Base-by-base conservation (phyloP, 2,888 invertebrate genomes). In the Adela reaumurella region DNA sequence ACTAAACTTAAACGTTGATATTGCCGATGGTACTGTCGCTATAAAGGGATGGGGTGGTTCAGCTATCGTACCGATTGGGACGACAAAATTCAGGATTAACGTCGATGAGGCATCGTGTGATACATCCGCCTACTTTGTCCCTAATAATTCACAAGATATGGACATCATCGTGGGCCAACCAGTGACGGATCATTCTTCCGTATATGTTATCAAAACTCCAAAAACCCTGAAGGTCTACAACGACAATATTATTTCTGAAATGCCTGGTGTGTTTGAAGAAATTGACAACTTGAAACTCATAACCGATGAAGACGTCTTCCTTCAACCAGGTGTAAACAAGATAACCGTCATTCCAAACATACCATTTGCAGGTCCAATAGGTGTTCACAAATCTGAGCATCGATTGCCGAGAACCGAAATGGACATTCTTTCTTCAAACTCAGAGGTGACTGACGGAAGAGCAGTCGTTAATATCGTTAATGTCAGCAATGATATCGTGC, bases 201-300 rank as follows among this genome's bases (percentile, higher is more conserved):
- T 49, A n/a, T 49, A 49, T 19, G 49, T 46, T 14, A 41, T 49
- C 29, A 49, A 49, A 17, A 49, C 46, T 5, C 45, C 42, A 14
- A 46, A 19, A 11, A 11, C 46, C 19, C 18, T 49, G 20, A 28
- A 43, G 17, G 42, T 49, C 2, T 49, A 17, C 11, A 49, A 49
- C 19, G 49, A n/a, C 3, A 49, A 49, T 19, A 20, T 20, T 24
- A 41, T 49, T 17, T 8, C 42, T 19, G 20, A 41, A n/a, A 41
- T 49, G 41, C 48, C 48, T 11, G 20, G 43, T 20, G 48, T 44
- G 24, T 43, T 8, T 17, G 48, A 35, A 19, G 17, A 18, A 14
- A 19, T 45, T 19, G 49, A 49, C 19, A 29, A 29, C 42, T 45
- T 49, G 17, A 46, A 35, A 17, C 20, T 49, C 6, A 17, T 8